Evolutionary conservation across 2,113 vertebrate species (phyloP).

Genomic region (Sceloporus tristichus): DNA sequence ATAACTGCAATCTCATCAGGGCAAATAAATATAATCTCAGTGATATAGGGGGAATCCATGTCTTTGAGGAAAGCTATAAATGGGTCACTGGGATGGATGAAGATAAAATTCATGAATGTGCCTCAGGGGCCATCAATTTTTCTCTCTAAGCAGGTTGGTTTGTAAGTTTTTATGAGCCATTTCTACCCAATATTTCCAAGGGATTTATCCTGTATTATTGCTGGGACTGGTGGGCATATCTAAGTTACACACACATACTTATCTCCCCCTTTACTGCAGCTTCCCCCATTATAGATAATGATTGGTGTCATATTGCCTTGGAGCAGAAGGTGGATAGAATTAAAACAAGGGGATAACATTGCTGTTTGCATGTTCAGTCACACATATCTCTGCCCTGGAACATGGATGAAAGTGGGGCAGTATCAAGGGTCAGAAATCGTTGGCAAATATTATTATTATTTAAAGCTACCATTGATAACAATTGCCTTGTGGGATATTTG

Average conservation of each 20-base stretch:
- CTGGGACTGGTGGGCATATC: not conserved
- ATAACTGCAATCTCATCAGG: not conserved
- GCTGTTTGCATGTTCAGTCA: not conserved
- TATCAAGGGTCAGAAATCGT: not conserved
- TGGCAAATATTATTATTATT: no score
- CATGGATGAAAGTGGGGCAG: not conserved
- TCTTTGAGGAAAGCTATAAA: not conserved
- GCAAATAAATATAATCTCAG: not conserved
- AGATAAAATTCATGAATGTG: not conserved
- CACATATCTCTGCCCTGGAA: not conserved
- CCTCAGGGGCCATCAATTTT: rapidly evolving
- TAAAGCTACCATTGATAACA: no score
- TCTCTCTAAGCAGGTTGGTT: not conserved
- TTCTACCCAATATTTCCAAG: slow-evolving; percentile 33
- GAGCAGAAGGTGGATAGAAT: not conserved
- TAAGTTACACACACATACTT: not conserved
- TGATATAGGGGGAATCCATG: rapidly evolving
- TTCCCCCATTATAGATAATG: not conserved
- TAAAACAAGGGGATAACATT: not conserved
- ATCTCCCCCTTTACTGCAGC: not conserved
- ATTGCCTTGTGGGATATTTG: no score
- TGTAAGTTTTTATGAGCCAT: not conserved
- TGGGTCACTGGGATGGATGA: slow-evolving; percentile 25
- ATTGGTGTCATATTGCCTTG: not conserved
- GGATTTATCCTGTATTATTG: slow-evolving; percentile 25